These are phyloP conservation scores for Gyps fulvus DNA, from an alignment of 2,113 vertebrate genomes.

Conservation along the genomic window DNA sequence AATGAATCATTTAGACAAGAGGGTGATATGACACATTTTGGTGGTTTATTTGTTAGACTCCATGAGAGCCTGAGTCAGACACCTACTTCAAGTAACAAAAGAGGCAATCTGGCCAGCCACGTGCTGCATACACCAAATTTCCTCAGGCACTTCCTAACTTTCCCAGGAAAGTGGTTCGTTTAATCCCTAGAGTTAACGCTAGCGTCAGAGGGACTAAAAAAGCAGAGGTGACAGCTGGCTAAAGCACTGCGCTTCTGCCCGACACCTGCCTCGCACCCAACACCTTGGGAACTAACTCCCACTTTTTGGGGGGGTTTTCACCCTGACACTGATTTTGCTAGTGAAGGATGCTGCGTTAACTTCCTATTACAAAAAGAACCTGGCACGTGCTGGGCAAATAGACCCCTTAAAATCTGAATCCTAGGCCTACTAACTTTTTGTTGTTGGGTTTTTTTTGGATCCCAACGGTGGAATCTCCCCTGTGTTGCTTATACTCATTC, in stretches of 20 bases:
- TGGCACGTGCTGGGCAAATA: not conserved
- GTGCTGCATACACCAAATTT: not conserved
- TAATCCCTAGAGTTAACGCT: not conserved
- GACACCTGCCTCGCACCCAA: conserved; percentile 53
- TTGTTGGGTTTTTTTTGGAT: not conserved
- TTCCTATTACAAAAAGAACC: not conserved
- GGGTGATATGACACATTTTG: not conserved
- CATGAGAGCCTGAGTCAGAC: not conserved
- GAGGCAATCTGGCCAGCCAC: not conserved
- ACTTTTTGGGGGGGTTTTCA: not conserved
- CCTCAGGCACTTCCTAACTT: not conserved
- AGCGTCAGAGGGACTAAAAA: not conserved
- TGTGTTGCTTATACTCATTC: not conserved
- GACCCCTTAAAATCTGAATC: not conserved
- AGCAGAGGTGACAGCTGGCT: conserved; percentile 60
- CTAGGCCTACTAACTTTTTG: not conserved
- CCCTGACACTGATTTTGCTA: not conserved
- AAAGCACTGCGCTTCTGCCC: conserved; percentile 36
- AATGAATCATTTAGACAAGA: conserved; percentile 61
- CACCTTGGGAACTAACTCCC: not conserved
- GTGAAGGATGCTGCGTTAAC: not conserved
- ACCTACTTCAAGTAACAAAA: not conserved
- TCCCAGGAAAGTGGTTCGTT: not conserved
- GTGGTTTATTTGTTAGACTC: not conserved
- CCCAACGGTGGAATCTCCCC: not conserved